phyloP scores from a whole-genome alignment of 2,888 invertebrate species.

The Escarpia spicata region DNA sequence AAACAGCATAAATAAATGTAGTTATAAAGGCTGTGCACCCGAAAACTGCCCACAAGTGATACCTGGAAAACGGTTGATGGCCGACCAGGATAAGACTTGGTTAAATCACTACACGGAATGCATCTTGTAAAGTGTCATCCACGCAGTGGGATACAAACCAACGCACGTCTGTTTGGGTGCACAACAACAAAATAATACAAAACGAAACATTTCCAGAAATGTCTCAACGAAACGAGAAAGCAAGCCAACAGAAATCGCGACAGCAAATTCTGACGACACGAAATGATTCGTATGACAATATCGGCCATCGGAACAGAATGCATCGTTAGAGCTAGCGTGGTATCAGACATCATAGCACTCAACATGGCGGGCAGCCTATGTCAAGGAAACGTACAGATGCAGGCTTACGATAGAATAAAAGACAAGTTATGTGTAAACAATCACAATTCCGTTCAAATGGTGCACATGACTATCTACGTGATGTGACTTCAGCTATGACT shows the following conservation, averaged over 20 bases:
- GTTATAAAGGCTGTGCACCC: background rate
- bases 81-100: background rate
- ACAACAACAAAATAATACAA: background rate
- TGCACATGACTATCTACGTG: background rate
- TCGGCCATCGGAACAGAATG: background rate
- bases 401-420: background rate
- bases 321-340: background rate
- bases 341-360: background rate
- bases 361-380: background rate
- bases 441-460: background rate
- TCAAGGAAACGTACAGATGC: background rate
- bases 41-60: background rate
- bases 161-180: background rate
- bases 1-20: background rate
- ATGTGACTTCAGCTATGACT: background rate
- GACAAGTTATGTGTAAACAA: background rate
- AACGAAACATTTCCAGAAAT: background rate
- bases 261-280: background rate
- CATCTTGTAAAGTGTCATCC: background rate
- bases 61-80: background rate
- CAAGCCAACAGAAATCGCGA: conserved; percentile 16
- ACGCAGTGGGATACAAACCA: background rate
- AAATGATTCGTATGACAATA: background rate
- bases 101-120: background rate
- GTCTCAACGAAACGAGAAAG: background rate